Base-by-base conservation (phyloP, 2,888 invertebrate genomes). In the Copidosoma aretas region DNA sequence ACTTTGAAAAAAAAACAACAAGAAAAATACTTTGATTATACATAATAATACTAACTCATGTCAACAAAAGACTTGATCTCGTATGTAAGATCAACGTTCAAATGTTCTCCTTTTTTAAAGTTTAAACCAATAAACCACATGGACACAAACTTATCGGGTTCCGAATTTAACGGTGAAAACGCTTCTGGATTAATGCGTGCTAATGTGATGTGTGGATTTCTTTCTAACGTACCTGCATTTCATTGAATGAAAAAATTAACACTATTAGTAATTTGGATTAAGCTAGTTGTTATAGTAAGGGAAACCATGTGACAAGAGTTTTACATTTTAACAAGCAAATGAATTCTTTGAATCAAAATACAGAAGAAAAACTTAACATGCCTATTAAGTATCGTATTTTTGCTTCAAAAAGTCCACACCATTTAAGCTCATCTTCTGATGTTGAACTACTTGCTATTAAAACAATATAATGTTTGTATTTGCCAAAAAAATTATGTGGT, bases 51-150 rank as follows among this genome's bases (percentile, higher is more conserved):
- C 66, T 89, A 90, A 82, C 97, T 95, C 43, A 92, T 90, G 78
- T 95, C 93, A 0, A 94, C 95, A 84, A 98, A 98, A 61, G 89
- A 89, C 77, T 92, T 91, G 75, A 98, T 98, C 81, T 97, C 97
- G 75, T 91, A 90, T 0, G 98, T 98, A 68, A 98, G 89, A 85
- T 98, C 95, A 62, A 99, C 91, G 80, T 97, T 96, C 60, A 95
- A 86, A 81, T 93, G 93, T 81, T 92, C 91, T 17, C 91, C 90
- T 85, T 94, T 95, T 77, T 92, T 91, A 82, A 99, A 97, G 73
- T 93, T 91, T 62, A 99, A 87, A 0, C 99, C 99, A 78, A 99
- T 96, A 85, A 98, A 98, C 99, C 99, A 99, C 90, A 97, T 92
- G 10, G 93, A 93, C 81, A 93, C 91, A 74, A 89, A 88, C 74